Base-by-base conservation (phyloP, 2,113 vertebrate genomes). In the Cromileptes altivelis region DNA sequence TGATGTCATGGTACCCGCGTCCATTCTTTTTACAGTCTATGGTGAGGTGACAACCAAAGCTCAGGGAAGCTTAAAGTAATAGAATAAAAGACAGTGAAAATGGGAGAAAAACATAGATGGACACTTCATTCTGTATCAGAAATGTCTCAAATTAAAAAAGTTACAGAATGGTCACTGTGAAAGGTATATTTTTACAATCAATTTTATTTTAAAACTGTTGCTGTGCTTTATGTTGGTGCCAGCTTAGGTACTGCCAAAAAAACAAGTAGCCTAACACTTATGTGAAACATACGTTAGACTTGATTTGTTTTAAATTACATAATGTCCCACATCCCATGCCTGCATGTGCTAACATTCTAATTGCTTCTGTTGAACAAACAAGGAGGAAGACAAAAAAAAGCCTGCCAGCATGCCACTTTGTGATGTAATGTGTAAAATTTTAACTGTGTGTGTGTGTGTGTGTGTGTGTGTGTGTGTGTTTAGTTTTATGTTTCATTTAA, bases 321-420 rank as follows among this genome's bases (percentile, higher is more conserved):
- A 45, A 69, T 27, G 49, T 70, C 23, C 78, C 45, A 45, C 3
- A 10, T 23, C 30, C 30, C 9, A 55, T 33, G 69, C 52, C 70
- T 77, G 73, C 47, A 60, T 82, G 67, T 42, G 55, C 18, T 40
- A 21, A 6, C 23, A 3, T 67, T 85, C 62, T 87, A 91, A 85
- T 75, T 87, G 50, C 15, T 0, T 49, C 70, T 61, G 37, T 55
- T 60, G 33, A 42, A 70, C 45, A 70, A 70, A 53, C 19, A 30
- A 21, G 18, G 52, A n/a, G 21, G 10, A 30, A 60, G 27, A 67
- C 12, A 30, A 65, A 71, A 56, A 56, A 62, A 56, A 15, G 65
- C 56, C 40, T 52, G 14, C 55, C 21, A 70, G 30, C n/a, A 37
- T 72, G 60, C 30, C 30, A 53, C 52, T 33, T 40, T 37, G 15